Conservation (phyloP, 2,888 invertebrate genomes). For the Chrysolina haemoptera region DNA sequence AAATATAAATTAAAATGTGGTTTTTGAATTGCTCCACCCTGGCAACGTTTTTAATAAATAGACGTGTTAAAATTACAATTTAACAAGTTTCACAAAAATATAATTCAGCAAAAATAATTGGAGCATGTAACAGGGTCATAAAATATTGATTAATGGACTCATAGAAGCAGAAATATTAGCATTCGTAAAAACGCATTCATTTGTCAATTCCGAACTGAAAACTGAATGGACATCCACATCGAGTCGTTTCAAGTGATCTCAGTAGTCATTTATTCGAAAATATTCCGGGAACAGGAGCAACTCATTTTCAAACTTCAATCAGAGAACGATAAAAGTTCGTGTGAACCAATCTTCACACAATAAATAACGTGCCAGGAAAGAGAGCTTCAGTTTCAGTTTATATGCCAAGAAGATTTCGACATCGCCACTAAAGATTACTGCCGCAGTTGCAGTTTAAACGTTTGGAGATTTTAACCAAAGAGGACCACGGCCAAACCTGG, state of each 20-base stretch:
- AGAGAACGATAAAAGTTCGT: too few species aligned
- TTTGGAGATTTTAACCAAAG: too few species aligned
- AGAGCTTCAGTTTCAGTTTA: too few species aligned
- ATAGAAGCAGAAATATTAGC: conserved; percentile 35
- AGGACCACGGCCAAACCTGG: too few species aligned
- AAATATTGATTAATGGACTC: conserved; percentile 40
- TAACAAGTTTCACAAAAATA: conserved; percentile 39
- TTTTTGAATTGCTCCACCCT: conserved; percentile 53
- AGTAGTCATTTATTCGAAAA: not conserved
- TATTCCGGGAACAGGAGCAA: not conserved
- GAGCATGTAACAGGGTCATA: conserved; percentile 24
- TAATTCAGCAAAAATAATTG: conserved; percentile 43
- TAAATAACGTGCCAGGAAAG: too few species aligned
- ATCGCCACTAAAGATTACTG: too few species aligned
- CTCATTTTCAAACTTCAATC: too few species aligned
- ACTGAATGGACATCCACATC: conserved; percentile 24
- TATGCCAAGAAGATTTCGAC: too few species aligned
- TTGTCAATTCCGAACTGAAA: conserved; percentile 31
- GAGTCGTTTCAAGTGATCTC: not conserved
- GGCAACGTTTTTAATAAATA: conserved; percentile 51
- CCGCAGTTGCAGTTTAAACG: too few species aligned
- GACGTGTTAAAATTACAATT: conserved; percentile 46
- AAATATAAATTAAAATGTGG: conserved; percentile 57
- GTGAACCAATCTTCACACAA: too few species aligned
- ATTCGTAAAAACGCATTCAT: conserved; percentile 36